Evolutionary conservation across 2,797 vertebrate genomes (phyloP).

Genomic region (Mus minutoides): DNA sequence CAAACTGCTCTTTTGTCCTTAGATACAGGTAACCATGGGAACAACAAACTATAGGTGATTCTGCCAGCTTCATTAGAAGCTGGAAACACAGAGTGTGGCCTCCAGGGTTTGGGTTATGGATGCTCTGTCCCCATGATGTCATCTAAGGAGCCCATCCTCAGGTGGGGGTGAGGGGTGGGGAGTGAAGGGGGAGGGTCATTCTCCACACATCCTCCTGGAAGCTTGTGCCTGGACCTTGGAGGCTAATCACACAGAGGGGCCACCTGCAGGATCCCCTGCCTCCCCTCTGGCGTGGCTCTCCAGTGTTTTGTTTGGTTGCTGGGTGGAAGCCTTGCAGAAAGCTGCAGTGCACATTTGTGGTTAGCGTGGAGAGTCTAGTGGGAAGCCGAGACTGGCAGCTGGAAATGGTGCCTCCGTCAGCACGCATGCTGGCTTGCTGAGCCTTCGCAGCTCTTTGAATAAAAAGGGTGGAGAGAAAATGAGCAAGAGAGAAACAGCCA

Average conservation of each 20-base stretch:
- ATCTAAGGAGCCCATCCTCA: not conserved
- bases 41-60: not conserved
- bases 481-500: not conserved
- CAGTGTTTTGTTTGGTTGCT: constrained; percentile 86
- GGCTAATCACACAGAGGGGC: not conserved
- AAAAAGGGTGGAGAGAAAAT: not conserved
- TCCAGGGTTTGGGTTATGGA: not conserved
- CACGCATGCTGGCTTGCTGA: not conserved
- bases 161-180: not conserved
- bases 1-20: not conserved
- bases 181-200: constrained; percentile 17
- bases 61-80: not conserved
- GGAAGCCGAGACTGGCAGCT: constrained; percentile 67
- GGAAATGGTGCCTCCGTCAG: constrained; percentile 62
- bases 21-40: not conserved
- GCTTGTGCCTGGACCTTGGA: not conserved
- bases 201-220: constrained; percentile 58
- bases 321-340: constrained; percentile 80
- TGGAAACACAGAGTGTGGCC: not conserved
- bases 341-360: constrained; percentile 62
- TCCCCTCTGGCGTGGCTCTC: not conserved
- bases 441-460: not conserved
- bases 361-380: not conserved
- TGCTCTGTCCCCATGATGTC: not conserved
- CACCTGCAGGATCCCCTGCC: not conserved